Evolutionary conservation across 2,113 vertebrate species (phyloP).

Genomic region (Colinus virginianus): DNA sequence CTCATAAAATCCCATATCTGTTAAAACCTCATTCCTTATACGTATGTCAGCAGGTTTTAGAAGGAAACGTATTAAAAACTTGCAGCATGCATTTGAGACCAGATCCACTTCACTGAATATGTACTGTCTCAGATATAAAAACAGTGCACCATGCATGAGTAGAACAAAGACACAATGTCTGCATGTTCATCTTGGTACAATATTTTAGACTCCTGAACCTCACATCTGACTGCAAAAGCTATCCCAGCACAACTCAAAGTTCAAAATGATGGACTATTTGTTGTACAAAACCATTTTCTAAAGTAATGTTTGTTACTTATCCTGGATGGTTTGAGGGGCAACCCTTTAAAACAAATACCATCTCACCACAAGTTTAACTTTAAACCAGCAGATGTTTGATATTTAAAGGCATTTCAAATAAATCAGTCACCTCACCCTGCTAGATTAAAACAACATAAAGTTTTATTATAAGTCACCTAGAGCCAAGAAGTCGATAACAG

Average conservation of each 20-base stretch:
- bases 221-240: background rate
- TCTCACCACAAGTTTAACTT: background rate
- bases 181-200: background rate
- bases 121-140: background rate
- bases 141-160: background rate
- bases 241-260: background rate
- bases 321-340: background rate
- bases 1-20: background rate
- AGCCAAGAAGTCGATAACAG: background rate
- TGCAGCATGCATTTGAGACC: background rate
- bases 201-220: background rate
- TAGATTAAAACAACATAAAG: background rate
- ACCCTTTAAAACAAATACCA: background rate
- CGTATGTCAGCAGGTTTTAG: background rate
- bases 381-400: background rate
- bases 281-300: background rate
- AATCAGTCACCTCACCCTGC: background rate
- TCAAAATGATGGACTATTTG: accelerated
- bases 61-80: background rate
- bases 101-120: background rate
- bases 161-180: background rate
- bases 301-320: background rate
- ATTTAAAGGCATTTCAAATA: background rate
- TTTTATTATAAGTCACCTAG: background rate
- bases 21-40: background rate